Evolutionary conservation across 2,888 invertebrate genomes (phyloP).

Genomic region (Lasioglossum villosulum): DNA sequence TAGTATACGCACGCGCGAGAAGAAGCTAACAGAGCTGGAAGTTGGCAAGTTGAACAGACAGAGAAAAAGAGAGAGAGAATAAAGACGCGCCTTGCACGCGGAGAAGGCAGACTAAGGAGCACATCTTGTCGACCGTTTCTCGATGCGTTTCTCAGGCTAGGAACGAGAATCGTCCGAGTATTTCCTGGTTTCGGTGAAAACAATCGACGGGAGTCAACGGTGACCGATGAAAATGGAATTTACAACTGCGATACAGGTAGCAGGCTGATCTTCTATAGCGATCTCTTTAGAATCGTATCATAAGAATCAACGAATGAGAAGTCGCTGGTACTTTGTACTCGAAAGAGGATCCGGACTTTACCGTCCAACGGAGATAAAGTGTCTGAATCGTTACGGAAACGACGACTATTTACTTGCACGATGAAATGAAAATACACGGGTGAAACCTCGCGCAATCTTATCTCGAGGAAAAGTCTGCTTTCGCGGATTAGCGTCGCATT

Average conservation of each 20-base stretch:
- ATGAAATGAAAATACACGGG: not conserved
- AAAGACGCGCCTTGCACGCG: not conserved
- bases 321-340: not conserved
- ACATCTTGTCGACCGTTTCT: not conserved
- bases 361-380: not conserved
- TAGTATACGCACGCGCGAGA: not conserved
- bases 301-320: not conserved
- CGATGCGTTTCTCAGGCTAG: not conserved
- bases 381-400: not conserved
- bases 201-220: not conserved
- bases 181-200: constrained; percentile 12
- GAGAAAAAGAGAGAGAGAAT: not conserved
- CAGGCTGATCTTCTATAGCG: not conserved
- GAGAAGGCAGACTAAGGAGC: not conserved
- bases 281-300: no score
- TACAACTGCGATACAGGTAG: not conserved
- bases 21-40: not conserved
- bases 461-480: not conserved
- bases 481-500: not conserved
- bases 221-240: constrained; percentile 7
- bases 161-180: not conserved
- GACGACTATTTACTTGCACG: no score
- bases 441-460: not conserved
- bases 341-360: not conserved
- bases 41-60: not conserved